Conservation (phyloP, 2,113 vertebrate genomes). For the Lichenostomus cassidix region DNA sequence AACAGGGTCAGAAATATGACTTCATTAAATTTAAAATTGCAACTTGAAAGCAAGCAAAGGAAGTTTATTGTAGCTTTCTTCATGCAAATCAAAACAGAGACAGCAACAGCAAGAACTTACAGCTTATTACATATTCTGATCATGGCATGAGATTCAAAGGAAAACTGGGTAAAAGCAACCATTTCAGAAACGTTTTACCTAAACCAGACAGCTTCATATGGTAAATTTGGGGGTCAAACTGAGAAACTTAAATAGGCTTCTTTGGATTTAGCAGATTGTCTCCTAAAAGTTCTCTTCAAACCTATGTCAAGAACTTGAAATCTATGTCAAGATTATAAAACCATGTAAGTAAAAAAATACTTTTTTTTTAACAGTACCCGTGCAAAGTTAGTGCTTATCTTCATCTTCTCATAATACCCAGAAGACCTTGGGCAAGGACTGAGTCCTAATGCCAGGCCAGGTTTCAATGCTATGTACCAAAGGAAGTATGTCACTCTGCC, state of each 20-base stretch:
- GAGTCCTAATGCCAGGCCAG: not conserved
- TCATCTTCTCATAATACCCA: not conserved
- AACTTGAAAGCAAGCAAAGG: not conserved
- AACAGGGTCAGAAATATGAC: not conserved
- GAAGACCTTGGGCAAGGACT: not conserved
- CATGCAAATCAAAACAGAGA: not conserved
- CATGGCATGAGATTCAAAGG: not conserved
- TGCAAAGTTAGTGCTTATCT: constrained; percentile 1
- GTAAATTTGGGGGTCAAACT: not conserved
- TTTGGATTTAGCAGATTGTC: constrained; percentile 10
- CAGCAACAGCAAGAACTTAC: not conserved
- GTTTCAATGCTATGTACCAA: not conserved
- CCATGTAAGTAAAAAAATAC: not conserved
- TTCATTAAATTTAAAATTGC: not conserved
- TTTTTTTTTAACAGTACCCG: not conserved
- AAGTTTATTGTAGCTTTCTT: constrained; percentile 49
- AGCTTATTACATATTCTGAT: not conserved
- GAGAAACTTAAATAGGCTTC: not conserved
- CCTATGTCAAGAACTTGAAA: not conserved
- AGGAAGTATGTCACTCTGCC: not conserved
- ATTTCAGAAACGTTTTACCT: not conserved
- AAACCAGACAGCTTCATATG: not conserved
- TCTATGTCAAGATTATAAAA: not conserved
- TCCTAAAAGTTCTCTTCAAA: not conserved
- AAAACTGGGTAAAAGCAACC: not conserved